These are phyloP conservation scores for Gastracanthus pulcherrimus DNA, from an alignment of 2,888 invertebrate genomes.

Conservation along the genomic window DNA sequence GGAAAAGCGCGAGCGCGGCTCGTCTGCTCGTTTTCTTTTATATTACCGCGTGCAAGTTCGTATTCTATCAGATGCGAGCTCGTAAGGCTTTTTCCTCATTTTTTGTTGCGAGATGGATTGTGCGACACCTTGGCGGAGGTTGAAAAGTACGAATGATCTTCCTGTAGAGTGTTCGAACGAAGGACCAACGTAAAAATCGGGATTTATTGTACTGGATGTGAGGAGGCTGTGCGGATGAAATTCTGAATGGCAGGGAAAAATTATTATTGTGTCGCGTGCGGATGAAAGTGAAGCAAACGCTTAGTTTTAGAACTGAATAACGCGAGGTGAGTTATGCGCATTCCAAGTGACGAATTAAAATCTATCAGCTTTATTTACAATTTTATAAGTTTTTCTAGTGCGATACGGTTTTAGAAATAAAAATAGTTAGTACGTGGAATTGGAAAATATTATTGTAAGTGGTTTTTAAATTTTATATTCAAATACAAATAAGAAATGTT, in stretches of 20 bases:
- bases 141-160: no score
- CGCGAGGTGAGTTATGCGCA: slow-evolving; percentile 30
- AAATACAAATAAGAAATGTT: no score
- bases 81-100: slow-evolving; percentile 12
- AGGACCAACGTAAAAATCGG: not conserved
- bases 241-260: not conserved
- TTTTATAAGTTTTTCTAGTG: slow-evolving; percentile 23
- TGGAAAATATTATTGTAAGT: no score
- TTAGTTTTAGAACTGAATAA: slow-evolving; percentile 29
- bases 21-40: slow-evolving; percentile 33
- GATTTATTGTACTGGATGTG: slow-evolving; percentile 6
- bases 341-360: slow-evolving; percentile 28
- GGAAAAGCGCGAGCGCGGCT: slow-evolving; percentile 41
- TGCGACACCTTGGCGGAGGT: no score
- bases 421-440: no score
- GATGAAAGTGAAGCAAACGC: not conserved
- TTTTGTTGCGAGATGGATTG: not conserved
- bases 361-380: slow-evolving; percentile 33
- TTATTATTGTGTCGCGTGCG: slow-evolving; percentile 4
- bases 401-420: not conserved
- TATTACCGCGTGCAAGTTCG: slow-evolving; percentile 26
- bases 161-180: no score
- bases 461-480: no score
- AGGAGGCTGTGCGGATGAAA: not conserved
- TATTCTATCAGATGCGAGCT: not conserved